A percentile compares a stretch with the other conserved stretches of the same genome.
Evolutionary conservation across 2,797 vertebrate genomes (phyloP).

Genomic region (Borostomias antarcticus): DNA sequence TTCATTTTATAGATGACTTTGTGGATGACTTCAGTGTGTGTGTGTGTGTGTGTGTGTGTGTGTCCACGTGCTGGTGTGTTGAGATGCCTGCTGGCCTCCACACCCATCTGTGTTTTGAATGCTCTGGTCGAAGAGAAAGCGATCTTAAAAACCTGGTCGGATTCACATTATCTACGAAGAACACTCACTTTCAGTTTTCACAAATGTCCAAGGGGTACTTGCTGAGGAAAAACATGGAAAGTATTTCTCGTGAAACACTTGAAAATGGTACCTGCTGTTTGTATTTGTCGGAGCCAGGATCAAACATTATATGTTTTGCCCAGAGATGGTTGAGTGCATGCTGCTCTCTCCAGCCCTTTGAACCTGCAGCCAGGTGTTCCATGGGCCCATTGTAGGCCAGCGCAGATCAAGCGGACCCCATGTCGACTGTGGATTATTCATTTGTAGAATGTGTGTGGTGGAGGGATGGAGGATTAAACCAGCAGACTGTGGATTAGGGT

Average conservation of each 20-base stretch:
- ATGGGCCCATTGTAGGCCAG: slow-evolving; percentile 69
- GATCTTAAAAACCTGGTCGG: neutral
- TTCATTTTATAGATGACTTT: slow-evolving; percentile 72
- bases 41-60: slow-evolving; percentile 18
- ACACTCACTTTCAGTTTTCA: slow-evolving; percentile 15
- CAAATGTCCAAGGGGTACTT: too few species aligned
- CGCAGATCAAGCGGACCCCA: slow-evolving; percentile 73
- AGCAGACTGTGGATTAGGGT: slow-evolving; percentile 67
- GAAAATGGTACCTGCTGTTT: slow-evolving; percentile 58
- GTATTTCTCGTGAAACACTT: slow-evolving; percentile 49
- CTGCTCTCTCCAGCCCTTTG: slow-evolving; percentile 70
- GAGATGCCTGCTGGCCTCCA: slow-evolving; percentile 18
- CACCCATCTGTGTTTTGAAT: neutral
- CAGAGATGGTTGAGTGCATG: slow-evolving; percentile 67
- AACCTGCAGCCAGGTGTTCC: slow-evolving; percentile 68
- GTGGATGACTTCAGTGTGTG: neutral
- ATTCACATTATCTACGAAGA: slow-evolving; percentile 17
- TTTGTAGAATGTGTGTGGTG: slow-evolving; percentile 69
- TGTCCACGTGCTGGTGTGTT: neutral
- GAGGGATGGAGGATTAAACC: slow-evolving; percentile 74
- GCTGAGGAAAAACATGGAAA: slow-evolving; percentile 32
- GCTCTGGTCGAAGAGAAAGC: neutral
- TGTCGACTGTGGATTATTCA: slow-evolving; percentile 73
- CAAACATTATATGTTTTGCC: slow-evolving; percentile 71
- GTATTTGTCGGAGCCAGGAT: slow-evolving; percentile 65